phyloP scores from a whole-genome alignment of 2,888 invertebrate genomes.

The Noctuana brunneofusca region DNA sequence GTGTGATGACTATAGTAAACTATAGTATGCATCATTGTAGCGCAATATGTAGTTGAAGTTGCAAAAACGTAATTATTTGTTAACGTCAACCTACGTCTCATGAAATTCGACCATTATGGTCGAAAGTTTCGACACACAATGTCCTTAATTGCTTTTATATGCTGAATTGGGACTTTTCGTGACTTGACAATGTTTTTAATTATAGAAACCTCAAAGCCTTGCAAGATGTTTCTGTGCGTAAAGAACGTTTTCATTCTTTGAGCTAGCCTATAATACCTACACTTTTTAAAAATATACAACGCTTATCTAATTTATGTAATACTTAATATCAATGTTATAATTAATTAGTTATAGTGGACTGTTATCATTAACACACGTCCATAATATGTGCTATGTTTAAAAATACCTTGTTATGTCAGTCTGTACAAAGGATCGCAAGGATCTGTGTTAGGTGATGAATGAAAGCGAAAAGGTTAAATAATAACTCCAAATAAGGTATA shows the following conservation, averaged over 20 bases:
- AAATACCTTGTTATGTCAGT: constrained; percentile 68
- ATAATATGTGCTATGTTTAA: constrained; percentile 63
- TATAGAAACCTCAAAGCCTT: not conserved
- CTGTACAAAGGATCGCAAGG: constrained; percentile 74
- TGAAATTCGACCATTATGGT: no score
- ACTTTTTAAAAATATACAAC: not conserved
- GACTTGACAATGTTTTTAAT: not conserved
- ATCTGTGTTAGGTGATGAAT: constrained; percentile 76
- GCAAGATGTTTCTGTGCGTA: not conserved
- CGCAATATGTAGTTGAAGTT: no score
- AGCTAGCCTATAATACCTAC: not conserved
- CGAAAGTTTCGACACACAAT: no score
- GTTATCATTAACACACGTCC: constrained; percentile 49
- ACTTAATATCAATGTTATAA: constrained; percentile 3
- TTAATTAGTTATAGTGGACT: constrained; percentile 46
- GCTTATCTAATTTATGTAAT: constrained; percentile 2
- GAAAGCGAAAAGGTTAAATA: constrained; percentile 62
- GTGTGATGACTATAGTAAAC: no score
- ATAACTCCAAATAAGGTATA: constrained; percentile 63
- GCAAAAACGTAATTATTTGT: no score
- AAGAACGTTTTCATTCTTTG: not conserved
- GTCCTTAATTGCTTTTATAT: not conserved
- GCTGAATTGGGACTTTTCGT: not conserved
- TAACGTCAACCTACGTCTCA: no score
- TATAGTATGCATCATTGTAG: no score